Percentiles rank a stretch among this genome's conserved stretches.
Evolutionary conservation across 2,888 invertebrate genomes (phyloP).

Genomic region (Zelleria hepariella): DNA sequence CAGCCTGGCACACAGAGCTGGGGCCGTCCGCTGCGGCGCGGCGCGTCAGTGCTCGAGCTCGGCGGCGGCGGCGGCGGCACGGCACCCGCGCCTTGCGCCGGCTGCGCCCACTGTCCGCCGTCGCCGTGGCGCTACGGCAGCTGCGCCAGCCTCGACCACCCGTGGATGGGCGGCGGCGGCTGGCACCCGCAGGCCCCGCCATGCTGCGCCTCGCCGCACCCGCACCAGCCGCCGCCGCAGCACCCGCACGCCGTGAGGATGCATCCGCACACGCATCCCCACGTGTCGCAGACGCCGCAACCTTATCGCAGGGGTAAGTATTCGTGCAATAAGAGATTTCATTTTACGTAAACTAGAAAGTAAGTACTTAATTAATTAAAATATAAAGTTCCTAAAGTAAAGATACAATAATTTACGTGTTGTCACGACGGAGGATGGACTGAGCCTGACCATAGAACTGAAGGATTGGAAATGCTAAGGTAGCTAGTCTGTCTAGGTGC

Average conservation of each 20-base stretch:
- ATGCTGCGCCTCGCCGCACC: constrained; percentile 7
- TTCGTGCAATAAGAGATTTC: no score
- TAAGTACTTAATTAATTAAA: no score
- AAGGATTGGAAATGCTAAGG: no score
- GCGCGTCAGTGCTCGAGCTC: constrained; percentile 55
- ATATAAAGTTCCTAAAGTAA: no score
- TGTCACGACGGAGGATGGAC: no score
- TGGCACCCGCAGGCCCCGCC: constrained; percentile 27
- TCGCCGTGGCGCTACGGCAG: constrained; percentile 58
- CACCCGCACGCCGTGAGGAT: constrained; percentile 16
- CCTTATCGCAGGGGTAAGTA: constrained; percentile 49
- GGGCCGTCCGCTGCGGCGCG: constrained; percentile 51
- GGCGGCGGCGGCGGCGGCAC: constrained; percentile 38
- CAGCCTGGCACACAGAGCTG: constrained; percentile 28
- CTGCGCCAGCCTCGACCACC: constrained; percentile 55
- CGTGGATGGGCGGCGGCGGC: constrained; percentile 27
- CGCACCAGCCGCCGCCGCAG: constrained; percentile 25
- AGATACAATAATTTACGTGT: no score
- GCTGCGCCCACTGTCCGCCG: constrained; percentile 30
- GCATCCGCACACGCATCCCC: constrained; percentile 28
- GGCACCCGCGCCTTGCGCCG: constrained; percentile 17
- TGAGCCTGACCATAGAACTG: no score
- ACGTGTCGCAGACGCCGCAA: constrained; percentile 48
- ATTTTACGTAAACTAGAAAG: no score
- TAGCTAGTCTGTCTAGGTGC: no score